A percentile compares a stretch with the other conserved stretches of the same genome.
These are phyloP conservation scores for Pelecanoides urinatrix DNA, from an alignment of 2,113 vertebrate genomes.

Conservation along the genomic window DNA sequence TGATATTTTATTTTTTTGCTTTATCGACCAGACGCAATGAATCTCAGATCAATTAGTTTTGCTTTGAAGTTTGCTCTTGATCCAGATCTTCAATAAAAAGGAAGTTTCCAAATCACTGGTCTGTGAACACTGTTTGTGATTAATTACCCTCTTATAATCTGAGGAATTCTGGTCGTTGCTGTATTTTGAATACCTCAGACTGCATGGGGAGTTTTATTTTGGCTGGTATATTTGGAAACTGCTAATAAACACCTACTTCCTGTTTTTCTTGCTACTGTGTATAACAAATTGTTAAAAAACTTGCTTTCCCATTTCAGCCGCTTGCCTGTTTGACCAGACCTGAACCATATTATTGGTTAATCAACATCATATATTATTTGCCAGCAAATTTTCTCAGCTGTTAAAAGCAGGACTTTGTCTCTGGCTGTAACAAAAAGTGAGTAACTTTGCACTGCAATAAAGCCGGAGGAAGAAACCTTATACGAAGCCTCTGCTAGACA, in stretches of 20 bases:
- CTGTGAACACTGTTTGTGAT: slow-evolving; percentile 79
- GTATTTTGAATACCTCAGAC: slow-evolving; percentile 79
- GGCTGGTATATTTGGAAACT: slow-evolving; percentile 83
- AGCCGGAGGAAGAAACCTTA: neutral
- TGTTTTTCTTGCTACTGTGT: slow-evolving; percentile 82
- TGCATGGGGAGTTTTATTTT: slow-evolving; percentile 78
- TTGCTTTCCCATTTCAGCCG: slow-evolving; percentile 62
- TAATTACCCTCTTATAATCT: slow-evolving; percentile 83
- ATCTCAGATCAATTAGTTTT: slow-evolving; percentile 74
- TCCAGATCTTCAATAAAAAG: slow-evolving; percentile 77
- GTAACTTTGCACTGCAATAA: neutral
- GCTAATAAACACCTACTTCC: slow-evolving; percentile 81
- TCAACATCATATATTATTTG: slow-evolving; percentile 26
- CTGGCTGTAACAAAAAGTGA: neutral
- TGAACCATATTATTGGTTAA: slow-evolving; percentile 41
- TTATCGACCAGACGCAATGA: slow-evolving; percentile 69
- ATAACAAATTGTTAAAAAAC: slow-evolving; percentile 72
- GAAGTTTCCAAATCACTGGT: slow-evolving; percentile 79
- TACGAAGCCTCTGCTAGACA: neutral
- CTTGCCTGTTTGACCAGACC: slow-evolving; percentile 27
- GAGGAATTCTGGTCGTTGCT: slow-evolving; percentile 76
- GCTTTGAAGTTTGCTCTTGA: slow-evolving; percentile 78
- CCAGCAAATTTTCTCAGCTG: slow-evolving; percentile 67
- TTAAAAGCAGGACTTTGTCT: slow-evolving; percentile 54
- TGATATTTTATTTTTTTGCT: slow-evolving; percentile 56